A percentile compares a stretch with the other conserved stretches of the same genome.
phyloP scores from a whole-genome alignment of 2,113 vertebrate genomes.

The Aptenodytes patagonicus region DNA sequence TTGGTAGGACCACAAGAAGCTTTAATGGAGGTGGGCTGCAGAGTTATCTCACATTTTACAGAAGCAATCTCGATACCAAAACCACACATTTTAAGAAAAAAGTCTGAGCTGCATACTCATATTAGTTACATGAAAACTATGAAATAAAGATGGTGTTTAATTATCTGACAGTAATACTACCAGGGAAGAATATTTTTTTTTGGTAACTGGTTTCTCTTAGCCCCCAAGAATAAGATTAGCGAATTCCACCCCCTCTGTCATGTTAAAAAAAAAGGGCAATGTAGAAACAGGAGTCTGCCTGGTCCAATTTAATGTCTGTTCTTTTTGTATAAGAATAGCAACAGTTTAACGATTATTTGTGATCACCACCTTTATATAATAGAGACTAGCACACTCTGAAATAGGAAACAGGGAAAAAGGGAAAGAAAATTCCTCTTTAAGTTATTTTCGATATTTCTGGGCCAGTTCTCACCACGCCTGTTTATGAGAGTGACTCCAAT shows the following conservation, averaged over 20 bases:
- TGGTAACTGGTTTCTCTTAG: background rate
- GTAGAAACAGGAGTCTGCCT: background rate
- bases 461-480: background rate
- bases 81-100: background rate
- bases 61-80: constrained; percentile 7
- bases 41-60: background rate
- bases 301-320: background rate
- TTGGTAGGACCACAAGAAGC: background rate
- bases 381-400: background rate
- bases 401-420: background rate
- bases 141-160: background rate
- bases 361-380: background rate
- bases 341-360: background rate
- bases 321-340: background rate
- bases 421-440: background rate
- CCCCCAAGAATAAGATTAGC: background rate
- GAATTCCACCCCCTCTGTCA: background rate
- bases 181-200: background rate
- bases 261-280: background rate
- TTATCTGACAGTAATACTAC: background rate
- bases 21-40: constrained; percentile 13
- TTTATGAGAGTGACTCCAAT: background rate
- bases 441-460: background rate
- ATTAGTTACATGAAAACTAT: background rate
- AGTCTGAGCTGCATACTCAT: background rate